These are phyloP conservation scores for Pycnonotus jocosus DNA, from an alignment of 2,113 vertebrate species.

Conservation along the genomic window DNA sequence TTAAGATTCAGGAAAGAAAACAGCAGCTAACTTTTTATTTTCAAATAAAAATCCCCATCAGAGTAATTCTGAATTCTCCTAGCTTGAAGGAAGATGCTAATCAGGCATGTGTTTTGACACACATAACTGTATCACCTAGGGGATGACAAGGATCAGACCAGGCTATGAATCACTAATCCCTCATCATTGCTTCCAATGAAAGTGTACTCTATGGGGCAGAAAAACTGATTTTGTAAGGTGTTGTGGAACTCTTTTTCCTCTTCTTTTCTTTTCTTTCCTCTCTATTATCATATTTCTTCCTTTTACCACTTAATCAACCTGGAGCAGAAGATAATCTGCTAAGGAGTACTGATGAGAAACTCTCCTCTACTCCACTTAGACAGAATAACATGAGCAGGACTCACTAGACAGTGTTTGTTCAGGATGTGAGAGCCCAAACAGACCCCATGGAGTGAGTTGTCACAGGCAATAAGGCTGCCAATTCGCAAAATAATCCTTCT, in stretches of 20 bases:
- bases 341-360: background rate
- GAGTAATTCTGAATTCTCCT: background rate
- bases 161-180: background rate
- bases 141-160: background rate
- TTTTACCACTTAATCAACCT: background rate
- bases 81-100: background rate
- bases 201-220: background rate
- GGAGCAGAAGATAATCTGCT: background rate
- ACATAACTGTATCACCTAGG: background rate
- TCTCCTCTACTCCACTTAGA: background rate
- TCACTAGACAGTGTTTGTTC: background rate
- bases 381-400: background rate
- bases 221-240: background rate
- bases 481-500: background rate
- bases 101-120: background rate
- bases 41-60: background rate
- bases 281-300: background rate
- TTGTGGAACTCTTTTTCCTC: background rate
- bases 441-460: background rate
- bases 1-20: background rate
- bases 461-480: background rate
- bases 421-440: background rate
- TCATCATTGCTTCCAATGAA: background rate
- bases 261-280: background rate
- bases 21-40: background rate